Evolutionary conservation across 2,113 vertebrate genomes (phyloP).

Genomic region (Oryzias woworae): DNA sequence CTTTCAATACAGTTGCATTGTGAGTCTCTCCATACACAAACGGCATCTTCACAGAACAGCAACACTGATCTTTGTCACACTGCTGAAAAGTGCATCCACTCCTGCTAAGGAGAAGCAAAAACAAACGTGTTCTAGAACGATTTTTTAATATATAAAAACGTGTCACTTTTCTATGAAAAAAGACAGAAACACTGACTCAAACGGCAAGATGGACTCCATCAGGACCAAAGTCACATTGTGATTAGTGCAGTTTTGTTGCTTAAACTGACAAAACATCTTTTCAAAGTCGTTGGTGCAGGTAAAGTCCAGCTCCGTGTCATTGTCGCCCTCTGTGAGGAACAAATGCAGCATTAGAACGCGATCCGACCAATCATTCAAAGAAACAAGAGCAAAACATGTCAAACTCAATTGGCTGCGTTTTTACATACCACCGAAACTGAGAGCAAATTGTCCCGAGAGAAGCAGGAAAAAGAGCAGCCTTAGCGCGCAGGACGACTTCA

Average conservation of each 20-base stretch:
- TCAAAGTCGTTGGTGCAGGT: slow-evolving; percentile 57
- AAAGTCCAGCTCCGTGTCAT: neutral
- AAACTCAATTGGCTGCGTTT: no score
- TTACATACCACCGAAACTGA: no score
- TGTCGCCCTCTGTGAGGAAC: neutral
- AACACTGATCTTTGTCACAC: slow-evolving; percentile 8
- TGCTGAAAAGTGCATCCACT: neutral
- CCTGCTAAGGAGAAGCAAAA: slow-evolving; percentile 1
- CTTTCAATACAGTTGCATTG: slow-evolving; percentile 10
- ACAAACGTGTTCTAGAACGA: neutral
- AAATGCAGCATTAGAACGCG: neutral
- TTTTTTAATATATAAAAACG: neutral
- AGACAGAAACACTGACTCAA: neutral
- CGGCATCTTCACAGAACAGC: neutral
- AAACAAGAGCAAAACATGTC: neutral
- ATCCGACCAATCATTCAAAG: neutral
- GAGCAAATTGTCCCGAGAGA: neutral
- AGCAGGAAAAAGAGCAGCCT: neutral
- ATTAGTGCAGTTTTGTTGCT: slow-evolving; percentile 39
- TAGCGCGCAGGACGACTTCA: no score
- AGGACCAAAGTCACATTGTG: slow-evolving; percentile 25
- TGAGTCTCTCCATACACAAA: rapidly evolving
- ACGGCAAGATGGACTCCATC: rapidly evolving
- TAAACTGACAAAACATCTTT: slow-evolving; percentile 38
- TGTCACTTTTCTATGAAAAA: neutral